A percentile compares a stretch with the other conserved stretches of the same genome.
phyloP scores from a whole-genome alignment of 2,113 vertebrate species.

The Cynopterus brachyotis region DNA sequence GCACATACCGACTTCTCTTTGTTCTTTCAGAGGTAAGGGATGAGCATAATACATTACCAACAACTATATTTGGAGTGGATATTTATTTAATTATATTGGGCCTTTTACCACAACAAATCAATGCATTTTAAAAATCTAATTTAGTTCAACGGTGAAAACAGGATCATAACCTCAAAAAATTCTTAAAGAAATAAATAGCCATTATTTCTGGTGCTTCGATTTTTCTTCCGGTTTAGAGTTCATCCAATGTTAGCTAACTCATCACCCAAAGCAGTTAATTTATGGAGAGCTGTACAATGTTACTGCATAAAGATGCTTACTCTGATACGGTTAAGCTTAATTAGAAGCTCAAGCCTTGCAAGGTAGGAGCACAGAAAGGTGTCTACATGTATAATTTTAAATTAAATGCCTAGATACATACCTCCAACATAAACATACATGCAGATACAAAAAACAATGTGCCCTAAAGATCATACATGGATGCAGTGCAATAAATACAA shows the following conservation, averaged over 20 bases:
- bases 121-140: slow-evolving; percentile 35
- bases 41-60: not conserved
- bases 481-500: not conserved
- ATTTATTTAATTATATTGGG: slow-evolving; percentile 49
- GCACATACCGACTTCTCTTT: not conserved
- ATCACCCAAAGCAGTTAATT: slow-evolving; percentile 21
- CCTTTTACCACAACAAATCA: not conserved
- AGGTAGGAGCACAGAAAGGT: no score
- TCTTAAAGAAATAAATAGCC: slow-evolving; percentile 33
- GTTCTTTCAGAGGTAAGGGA: slow-evolving; percentile 5
- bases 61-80: not conserved
- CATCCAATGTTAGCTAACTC: not conserved
- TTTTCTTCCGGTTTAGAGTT: slow-evolving; percentile 2
- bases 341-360: not conserved
- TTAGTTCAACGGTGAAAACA: not conserved
- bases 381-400: no score
- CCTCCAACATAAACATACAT: not conserved
- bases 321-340: not conserved
- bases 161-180: not conserved
- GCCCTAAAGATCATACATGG: not conserved
- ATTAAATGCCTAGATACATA: not conserved
- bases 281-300: not conserved
- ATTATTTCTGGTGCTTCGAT: not conserved
- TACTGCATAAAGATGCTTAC: not conserved
- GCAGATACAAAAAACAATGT: not conserved